Evolutionary conservation across 2,888 invertebrate species (phyloP).

Genomic region (Panzeria rudis): DNA sequence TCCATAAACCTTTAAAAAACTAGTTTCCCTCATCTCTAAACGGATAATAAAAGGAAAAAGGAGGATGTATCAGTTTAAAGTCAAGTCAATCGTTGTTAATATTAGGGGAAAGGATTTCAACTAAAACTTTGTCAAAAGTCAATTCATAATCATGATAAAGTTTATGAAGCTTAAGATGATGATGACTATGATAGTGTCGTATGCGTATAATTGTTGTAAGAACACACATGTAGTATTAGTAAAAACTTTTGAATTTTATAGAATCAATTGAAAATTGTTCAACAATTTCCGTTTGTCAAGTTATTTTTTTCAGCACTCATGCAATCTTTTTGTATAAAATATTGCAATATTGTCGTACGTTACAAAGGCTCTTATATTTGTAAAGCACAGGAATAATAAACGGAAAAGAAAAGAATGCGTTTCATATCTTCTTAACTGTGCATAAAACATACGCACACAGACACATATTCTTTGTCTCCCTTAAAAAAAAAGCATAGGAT

Average conservation of each 20-base stretch:
- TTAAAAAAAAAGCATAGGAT: slow-evolving; percentile 28
- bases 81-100: slow-evolving; percentile 23
- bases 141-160: slow-evolving; percentile 14
- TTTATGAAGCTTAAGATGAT: not conserved
- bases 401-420: slow-evolving; percentile 49
- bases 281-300: slow-evolving; percentile 55
- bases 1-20: not conserved
- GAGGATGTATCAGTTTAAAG: slow-evolving; percentile 16
- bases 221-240: not conserved
- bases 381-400: slow-evolving; percentile 6
- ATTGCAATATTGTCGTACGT: slow-evolving; percentile 30
- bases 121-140: slow-evolving; percentile 3
- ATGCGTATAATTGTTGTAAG: slow-evolving; percentile 36
- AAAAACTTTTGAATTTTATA: slow-evolving; percentile 32
- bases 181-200: not conserved
- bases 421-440: slow-evolving; percentile 41
- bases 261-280: slow-evolving; percentile 62
- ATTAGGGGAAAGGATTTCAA: not conserved
- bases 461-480: not conserved
- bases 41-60: slow-evolving; percentile 21
- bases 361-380: slow-evolving; percentile 2
- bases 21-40: not conserved
- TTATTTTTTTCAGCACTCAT: slow-evolving; percentile 7
- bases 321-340: slow-evolving; percentile 25
- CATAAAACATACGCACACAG: not conserved